Evolutionary conservation across 64 coral and sea anemone species (phyloP), one percentile per base, ranked within the genome.

Genomic region (Anthopleura sola): DNA sequence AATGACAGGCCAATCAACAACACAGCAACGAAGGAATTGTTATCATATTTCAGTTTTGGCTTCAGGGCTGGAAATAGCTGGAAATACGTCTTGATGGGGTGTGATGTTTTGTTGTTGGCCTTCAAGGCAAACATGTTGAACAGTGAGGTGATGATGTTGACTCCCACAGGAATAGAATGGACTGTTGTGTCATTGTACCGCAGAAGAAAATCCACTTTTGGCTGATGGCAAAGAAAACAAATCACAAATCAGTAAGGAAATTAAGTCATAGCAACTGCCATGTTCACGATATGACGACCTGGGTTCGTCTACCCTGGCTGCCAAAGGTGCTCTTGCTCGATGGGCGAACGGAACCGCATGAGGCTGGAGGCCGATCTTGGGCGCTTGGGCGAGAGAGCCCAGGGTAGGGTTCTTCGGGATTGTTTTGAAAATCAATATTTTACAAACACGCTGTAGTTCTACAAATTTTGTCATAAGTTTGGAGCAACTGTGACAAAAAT

Each of bases 111-210:
- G 15, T 86, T 91, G 16, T 78, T 64, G 0, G 60, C 9, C 21
- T 86, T 66, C 39, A 88, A 60, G n/a, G 86, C 93, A 57, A 88
- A 87, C 93, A 95, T 95, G 71, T 95, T 85, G 34, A 95, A 91
- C 26, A 90, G 60, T 2, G 93, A 95, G 75, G 85, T 88, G 18
- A 95, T 47, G 40, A 95, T 82, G 33, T 95, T 95, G 75, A 95
- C 37, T 9, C 93, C 93, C 80, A 95, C 89, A 14, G 93, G 93
- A 4, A 95, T 50, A 18, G 89, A 88, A 71, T 95, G 93, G 6
- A 88, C 81, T 66, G 82, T 88, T 0, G 89, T 91, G 76, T 91
- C 90, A 50, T 95, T 95, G 75, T 85, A 95, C 18, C 90, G 68
- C 89, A 95, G 54, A 17, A 60, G 5, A 29, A 88, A 88, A 76